Evolutionary conservation across 2,113 vertebrate genomes (phyloP).

Genomic region (Gambusia affinis): DNA sequence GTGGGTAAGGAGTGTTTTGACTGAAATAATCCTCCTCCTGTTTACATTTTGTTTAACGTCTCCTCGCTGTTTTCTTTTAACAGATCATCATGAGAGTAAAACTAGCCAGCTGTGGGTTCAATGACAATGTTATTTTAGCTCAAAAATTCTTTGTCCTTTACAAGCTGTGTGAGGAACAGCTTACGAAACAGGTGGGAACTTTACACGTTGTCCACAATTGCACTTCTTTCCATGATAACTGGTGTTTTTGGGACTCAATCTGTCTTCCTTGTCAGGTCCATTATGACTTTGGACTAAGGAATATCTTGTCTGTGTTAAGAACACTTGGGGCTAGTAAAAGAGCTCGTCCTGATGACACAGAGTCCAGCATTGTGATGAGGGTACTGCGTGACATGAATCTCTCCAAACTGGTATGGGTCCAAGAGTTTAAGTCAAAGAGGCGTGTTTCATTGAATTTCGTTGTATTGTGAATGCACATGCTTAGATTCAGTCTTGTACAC

Average conservation of each 20-base stretch:
- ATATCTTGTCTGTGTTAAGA: slow-evolving; percentile 90
- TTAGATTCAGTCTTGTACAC: neutral
- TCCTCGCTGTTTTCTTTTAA: slow-evolving; percentile 14
- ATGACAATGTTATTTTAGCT: slow-evolving; percentile 85
- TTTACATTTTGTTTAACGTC: neutral
- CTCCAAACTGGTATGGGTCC: slow-evolving; percentile 84
- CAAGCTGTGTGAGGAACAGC: slow-evolving; percentile 90
- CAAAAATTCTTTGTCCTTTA: slow-evolving; percentile 91
- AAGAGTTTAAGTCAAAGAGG: neutral
- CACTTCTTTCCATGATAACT: slow-evolving; percentile 1
- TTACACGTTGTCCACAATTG: no score
- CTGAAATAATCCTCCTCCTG: slow-evolving; percentile 38
- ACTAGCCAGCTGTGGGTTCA: slow-evolving; percentile 89
- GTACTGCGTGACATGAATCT: slow-evolving; percentile 93
- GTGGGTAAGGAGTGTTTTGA: slow-evolving; percentile 54
- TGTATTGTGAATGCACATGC: neutral
- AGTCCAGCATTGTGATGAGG: slow-evolving; percentile 89
- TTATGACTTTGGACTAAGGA: slow-evolving; percentile 92
- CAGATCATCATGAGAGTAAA: slow-evolving; percentile 93
- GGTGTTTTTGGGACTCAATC: neutral
- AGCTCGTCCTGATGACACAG: slow-evolving; percentile 83
- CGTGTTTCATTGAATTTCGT: neutral
- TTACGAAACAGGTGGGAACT: slow-evolving; percentile 86
- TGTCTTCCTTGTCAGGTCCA: slow-evolving; percentile 81
- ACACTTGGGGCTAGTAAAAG: slow-evolving; percentile 88